Percentiles rank a stretch among this genome's conserved stretches.
Evolutionary conservation across 2,888 invertebrate species (phyloP).

Genomic region (Parnassius smintheus): DNA sequence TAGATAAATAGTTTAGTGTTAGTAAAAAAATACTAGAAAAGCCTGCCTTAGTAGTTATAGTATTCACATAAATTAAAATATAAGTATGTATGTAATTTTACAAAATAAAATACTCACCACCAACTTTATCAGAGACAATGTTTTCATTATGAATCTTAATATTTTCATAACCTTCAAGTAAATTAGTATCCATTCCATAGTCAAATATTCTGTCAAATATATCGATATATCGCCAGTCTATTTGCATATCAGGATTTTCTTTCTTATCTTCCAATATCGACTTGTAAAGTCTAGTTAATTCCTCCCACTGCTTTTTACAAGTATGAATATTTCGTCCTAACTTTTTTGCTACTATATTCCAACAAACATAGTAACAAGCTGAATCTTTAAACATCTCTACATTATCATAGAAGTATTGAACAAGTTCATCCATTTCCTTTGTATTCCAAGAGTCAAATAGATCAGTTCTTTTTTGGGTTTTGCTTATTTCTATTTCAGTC

Average conservation of each 20-base stretch:
- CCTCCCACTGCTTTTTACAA: constrained; percentile 61
- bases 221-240: constrained; percentile 72
- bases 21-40: too few species aligned
- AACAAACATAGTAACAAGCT: constrained; percentile 63
- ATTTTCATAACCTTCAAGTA: constrained; percentile 56
- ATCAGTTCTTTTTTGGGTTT: constrained; percentile 28
- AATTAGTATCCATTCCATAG: constrained; percentile 64
- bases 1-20: too few species aligned
- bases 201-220: constrained; percentile 72
- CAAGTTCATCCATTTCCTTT: constrained; percentile 53
- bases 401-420: constrained; percentile 61
- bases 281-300: constrained; percentile 54
- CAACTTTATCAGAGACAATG: constrained; percentile 41
- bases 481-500: constrained; percentile 43
- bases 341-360: constrained; percentile 52
- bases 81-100: too few species aligned
- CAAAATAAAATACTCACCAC: constrained; percentile 43
- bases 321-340: constrained; percentile 40
- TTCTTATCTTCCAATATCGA: constrained; percentile 63
- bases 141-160: constrained; percentile 30
- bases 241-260: constrained; percentile 65
- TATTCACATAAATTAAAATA: too few species aligned
- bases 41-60: too few species aligned
- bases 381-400: constrained; percentile 63
- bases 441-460: constrained; percentile 44